phyloP scores from a whole-genome alignment of 2,113 vertebrate genomes.

The Alectura lathami region DNA sequence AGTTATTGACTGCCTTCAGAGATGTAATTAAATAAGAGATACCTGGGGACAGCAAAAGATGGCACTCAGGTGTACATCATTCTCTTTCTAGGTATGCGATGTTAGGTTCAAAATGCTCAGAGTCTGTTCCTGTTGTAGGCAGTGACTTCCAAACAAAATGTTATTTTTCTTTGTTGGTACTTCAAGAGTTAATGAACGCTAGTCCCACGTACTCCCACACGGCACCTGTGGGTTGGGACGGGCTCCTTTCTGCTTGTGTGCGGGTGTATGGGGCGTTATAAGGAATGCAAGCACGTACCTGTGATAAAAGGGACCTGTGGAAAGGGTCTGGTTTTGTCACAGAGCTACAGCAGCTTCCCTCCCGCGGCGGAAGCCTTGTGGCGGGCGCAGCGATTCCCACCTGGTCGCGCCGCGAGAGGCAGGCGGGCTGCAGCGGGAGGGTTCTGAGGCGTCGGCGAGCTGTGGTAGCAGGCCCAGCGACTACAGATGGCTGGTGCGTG shows the following conservation, averaged over 20 bases:
- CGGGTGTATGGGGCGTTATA: not conserved
- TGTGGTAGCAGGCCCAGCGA: not conserved
- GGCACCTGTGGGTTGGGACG: not conserved
- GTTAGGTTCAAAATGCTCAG: not conserved
- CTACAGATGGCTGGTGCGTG: not conserved
- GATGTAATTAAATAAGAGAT: not conserved
- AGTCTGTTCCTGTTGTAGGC: not conserved
- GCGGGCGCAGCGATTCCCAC: not conserved
- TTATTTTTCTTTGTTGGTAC: not conserved
- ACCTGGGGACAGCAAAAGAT: not conserved
- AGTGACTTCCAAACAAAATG: not conserved
- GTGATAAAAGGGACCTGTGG: not conserved
- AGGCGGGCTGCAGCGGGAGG: not conserved
- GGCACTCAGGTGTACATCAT: not conserved
- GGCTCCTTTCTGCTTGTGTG: fast-evolving
- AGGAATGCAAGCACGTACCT: not conserved
- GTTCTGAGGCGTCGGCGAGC: not conserved
- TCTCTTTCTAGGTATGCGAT: not conserved
- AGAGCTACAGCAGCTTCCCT: not conserved
- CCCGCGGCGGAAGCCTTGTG: not conserved
- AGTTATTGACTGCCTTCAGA: not conserved
- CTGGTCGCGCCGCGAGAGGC: not conserved
- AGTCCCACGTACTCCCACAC: not conserved
- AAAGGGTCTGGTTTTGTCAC: not conserved
- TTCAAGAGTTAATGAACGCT: not conserved